Evolutionary conservation across 2,888 invertebrate species (phyloP).

Genomic region (Aethes cnicana): DNA sequence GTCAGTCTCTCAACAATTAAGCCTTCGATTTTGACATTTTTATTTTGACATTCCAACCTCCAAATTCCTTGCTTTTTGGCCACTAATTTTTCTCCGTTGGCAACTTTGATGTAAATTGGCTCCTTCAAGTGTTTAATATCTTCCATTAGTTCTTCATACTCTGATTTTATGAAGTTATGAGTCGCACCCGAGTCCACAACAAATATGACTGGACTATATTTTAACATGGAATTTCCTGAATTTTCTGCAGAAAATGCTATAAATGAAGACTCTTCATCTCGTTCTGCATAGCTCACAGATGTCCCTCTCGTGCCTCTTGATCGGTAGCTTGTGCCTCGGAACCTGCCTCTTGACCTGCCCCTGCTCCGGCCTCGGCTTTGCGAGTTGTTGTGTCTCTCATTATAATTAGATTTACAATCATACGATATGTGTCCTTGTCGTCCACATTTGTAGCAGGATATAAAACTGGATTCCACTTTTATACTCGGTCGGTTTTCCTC

Average conservation of each 20-base stretch:
- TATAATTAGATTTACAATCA: no score
- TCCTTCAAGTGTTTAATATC: neutral
- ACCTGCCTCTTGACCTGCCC: neutral
- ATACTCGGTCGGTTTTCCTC: neutral
- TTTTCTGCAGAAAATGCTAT: neutral
- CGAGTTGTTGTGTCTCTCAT: no score
- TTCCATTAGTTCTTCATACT: neutral
- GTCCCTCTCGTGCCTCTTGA: no score
- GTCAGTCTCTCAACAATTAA: neutral
- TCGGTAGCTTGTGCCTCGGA: no score
- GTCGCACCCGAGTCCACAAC: conserved; percentile 2
- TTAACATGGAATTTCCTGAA: neutral
- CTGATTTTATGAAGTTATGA: conserved; percentile 5
- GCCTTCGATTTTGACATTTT: neutral
- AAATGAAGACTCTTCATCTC: neutral
- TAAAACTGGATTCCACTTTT: neutral
- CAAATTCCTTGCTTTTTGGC: neutral
- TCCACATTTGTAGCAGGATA: neutral
- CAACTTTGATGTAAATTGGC: neutral
- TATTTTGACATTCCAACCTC: neutral
- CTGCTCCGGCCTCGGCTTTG: neutral
- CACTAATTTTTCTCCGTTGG: neutral
- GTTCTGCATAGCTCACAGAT: neutral
- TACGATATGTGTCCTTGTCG: neutral
- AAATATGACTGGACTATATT: neutral